Evolutionary conservation across 2,888 invertebrate species (phyloP).

Genomic region (Drosophila pegasa): DNA sequence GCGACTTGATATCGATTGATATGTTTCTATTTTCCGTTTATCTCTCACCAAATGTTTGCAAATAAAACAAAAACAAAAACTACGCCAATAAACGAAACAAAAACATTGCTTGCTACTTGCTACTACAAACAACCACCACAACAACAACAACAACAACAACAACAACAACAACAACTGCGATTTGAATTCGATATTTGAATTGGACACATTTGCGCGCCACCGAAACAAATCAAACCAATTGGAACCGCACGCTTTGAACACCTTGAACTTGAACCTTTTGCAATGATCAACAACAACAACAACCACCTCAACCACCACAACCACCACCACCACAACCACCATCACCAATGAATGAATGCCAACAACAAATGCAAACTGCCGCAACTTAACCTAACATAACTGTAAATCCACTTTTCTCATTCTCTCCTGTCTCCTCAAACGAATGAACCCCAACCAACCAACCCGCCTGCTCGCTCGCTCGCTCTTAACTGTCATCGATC

Average conservation of each 20-base stretch:
- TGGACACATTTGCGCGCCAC: slow-evolving; percentile 42
- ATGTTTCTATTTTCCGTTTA: slow-evolving; percentile 59
- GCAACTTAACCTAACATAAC: slow-evolving; percentile 35
- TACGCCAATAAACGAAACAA: slow-evolving; percentile 37
- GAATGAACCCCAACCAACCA: slow-evolving; percentile 25
- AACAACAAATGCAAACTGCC: slow-evolving; percentile 34
- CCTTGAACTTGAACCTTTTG: slow-evolving; percentile 24
- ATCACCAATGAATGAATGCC: slow-evolving; percentile 59
- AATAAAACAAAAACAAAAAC: slow-evolving; percentile 36
- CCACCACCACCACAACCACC: slow-evolving; percentile 9
- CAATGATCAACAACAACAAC: slow-evolving; percentile 35
- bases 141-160: slow-evolving; percentile 40
- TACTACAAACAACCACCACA: slow-evolving; percentile 42
- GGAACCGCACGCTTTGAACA: slow-evolving; percentile 47
- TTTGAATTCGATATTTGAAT: slow-evolving; percentile 43
- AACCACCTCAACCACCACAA: slow-evolving; percentile 15
- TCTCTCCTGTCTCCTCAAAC: slow-evolving; percentile 32
- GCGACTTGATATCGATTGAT: slow-evolving; percentile 62
- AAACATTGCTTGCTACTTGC: slow-evolving; percentile 72
- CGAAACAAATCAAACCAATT: slow-evolving; percentile 34
- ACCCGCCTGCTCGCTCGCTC: slow-evolving; percentile 11
- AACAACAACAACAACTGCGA: slow-evolving; percentile 46
- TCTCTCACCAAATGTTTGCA: slow-evolving; percentile 43
- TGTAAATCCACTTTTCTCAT: slow-evolving; percentile 50
- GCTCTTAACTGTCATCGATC: slow-evolving; percentile 44